Conservation (phyloP, 2,888 invertebrate species). For the Dynastes hyllus region DNA sequence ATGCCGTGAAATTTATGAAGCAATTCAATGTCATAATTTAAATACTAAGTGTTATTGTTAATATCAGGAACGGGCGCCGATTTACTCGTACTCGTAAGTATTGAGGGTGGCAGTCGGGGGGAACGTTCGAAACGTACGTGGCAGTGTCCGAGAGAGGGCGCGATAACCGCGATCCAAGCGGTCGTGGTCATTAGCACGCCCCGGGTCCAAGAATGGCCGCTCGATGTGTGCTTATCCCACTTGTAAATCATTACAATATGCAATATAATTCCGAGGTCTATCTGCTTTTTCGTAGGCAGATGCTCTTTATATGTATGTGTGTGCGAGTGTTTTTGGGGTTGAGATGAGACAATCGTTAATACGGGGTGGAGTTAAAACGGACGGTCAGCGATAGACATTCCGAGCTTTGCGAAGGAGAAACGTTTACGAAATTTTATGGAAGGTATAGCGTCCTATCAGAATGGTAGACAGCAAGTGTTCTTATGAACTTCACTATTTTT, state of each 20-base stretch:
- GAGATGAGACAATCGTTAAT: conserved; percentile 44
- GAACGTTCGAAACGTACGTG: conserved; percentile 45
- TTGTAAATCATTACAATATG: conserved; percentile 73
- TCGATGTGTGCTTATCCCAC: conserved; percentile 71
- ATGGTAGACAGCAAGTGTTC: too few species aligned
- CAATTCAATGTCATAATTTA: conserved; percentile 72
- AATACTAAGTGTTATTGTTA: conserved; percentile 73
- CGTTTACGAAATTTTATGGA: neutral
- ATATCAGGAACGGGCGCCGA: conserved; percentile 70
- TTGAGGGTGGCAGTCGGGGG: conserved; percentile 54
- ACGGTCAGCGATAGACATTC: conserved; percentile 23
- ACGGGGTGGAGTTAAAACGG: conserved; percentile 29
- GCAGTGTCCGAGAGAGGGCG: conserved; percentile 60
- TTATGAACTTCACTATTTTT: too few species aligned
- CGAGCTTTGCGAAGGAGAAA: neutral
- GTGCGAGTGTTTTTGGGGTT: conserved; percentile 26
- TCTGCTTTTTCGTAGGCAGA: conserved; percentile 72
- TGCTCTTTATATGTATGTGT: conserved; percentile 68
- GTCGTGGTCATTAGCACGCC: conserved; percentile 72
- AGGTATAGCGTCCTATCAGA: too few species aligned
- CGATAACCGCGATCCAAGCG: conserved; percentile 70
- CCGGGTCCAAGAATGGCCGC: conserved; percentile 72
- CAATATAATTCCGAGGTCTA: conserved; percentile 73
- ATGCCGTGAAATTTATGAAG: conserved; percentile 71
- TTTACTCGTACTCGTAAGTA: conserved; percentile 63